Evolutionary conservation across 2,888 invertebrate species (phyloP).

Genomic region (Aromia moschata): DNA sequence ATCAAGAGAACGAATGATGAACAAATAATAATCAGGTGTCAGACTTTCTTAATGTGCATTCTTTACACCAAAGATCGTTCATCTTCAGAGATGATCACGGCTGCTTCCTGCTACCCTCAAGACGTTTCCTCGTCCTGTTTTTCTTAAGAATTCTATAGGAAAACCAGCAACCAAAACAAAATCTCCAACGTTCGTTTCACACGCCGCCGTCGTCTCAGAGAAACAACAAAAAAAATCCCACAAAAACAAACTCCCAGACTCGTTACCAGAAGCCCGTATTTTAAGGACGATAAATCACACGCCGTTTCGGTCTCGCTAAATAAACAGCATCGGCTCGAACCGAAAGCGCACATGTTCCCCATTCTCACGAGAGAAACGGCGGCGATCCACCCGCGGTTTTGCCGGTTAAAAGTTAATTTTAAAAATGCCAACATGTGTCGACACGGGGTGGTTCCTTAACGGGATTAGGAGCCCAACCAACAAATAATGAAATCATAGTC

Average conservation of each 20-base stretch:
- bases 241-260: slow-evolving; percentile 28
- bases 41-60: no score
- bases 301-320: slow-evolving; percentile 36
- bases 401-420: slow-evolving; percentile 20
- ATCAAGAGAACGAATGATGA: no score
- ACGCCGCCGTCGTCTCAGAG: slow-evolving; percentile 18
- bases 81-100: no score
- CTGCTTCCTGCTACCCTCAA: no score
- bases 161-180: slow-evolving; percentile 16
- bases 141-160: slow-evolving; percentile 4
- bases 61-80: no score
- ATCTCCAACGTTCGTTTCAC: slow-evolving; percentile 20
- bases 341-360: slow-evolving; percentile 34
- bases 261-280: slow-evolving; percentile 30
- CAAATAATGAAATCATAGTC: no score
- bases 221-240: slow-evolving; percentile 24
- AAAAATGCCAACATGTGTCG: slow-evolving; percentile 23
- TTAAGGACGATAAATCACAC: slow-evolving; percentile 39
- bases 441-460: no score
- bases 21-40: no score
- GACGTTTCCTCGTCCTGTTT: neutral
- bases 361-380: slow-evolving; percentile 22
- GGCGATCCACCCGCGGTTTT: slow-evolving; percentile 21
- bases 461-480: no score
- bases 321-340: slow-evolving; percentile 36